These are phyloP conservation scores for Heliothis virescens DNA, from an alignment of 1,140 invertebrate species.

Conservation along the genomic window DNA sequence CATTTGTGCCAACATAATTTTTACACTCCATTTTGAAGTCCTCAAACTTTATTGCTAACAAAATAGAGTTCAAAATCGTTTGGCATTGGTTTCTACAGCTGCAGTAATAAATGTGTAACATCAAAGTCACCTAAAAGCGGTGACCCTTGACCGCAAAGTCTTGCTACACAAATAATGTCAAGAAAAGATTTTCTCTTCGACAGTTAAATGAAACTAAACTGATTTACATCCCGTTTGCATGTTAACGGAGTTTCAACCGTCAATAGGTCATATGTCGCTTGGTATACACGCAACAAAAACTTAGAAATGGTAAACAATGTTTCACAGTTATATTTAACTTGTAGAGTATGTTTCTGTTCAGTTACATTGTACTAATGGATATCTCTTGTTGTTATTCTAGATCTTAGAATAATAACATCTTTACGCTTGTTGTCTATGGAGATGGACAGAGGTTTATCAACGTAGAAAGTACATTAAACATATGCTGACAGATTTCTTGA, in stretches of 20 bases:
- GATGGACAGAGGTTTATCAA: too few relatives aligned
- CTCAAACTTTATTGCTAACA: background rate
- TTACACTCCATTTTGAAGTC: background rate
- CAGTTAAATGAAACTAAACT: slow-evolving; percentile 50
- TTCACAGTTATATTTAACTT: slow-evolving; percentile 1
- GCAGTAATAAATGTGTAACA: slow-evolving; percentile 26
- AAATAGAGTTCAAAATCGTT: slow-evolving; percentile 17
- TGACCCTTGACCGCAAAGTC: slow-evolving; percentile 45
- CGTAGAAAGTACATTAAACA: too few relatives aligned
- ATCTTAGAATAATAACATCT: too few relatives aligned
- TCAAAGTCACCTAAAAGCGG: slow-evolving; percentile 48
- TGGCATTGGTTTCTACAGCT: background rate
- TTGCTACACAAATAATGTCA: slow-evolving; percentile 49
- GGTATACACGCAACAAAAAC: slow-evolving; percentile 7
- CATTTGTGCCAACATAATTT: slow-evolving; percentile 19
- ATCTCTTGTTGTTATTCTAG: background rate
- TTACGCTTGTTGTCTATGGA: too few relatives aligned
- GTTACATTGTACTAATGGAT: background rate
- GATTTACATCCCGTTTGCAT: slow-evolving; percentile 51
- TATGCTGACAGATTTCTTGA: too few relatives aligned
- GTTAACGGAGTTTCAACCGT: slow-evolving; percentile 42
- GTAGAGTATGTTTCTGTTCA: slow-evolving; percentile 4
- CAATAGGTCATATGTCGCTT: slow-evolving; percentile 30
- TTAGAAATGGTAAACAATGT: slow-evolving; percentile 9
- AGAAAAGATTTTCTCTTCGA: slow-evolving; percentile 46